Base-by-base conservation (phyloP, 64 coral and sea anemone species). In the Dendrophyllia cribrosa region DNA sequence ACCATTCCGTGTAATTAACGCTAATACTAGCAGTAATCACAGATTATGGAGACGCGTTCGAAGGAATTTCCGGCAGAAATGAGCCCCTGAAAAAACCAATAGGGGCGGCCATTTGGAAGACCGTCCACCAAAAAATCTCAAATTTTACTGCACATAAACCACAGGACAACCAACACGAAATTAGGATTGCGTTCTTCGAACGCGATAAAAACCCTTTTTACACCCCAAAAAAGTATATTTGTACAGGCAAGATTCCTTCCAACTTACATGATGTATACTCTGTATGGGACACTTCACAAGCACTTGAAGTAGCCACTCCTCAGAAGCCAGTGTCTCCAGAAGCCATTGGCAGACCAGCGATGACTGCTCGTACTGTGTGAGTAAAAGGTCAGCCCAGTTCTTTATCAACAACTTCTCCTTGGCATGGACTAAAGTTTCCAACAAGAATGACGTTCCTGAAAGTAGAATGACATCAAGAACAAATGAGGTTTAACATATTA, bases 371-470 rank as follows among this genome's bases (percentile, higher is more conserved):
- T 96, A 95, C 45, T 98, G 97, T 10, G 66, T 59, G 59, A 98
- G 78, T 51, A 98, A 63, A 25, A 98, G 25, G 14, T 98, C 97
- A 0, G 92, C 87, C 97, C 97, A 98, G 76, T 95, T 95, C 78
- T 98, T 98, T 15, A 98, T 77, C 13, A 95, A 69, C 9, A 93
- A 81, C 73, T 98, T 98, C 71, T 98, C 97, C 56, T 98, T 98
- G 3, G 97, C 92, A 68, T 98, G 97, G 51, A 98, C 90, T 24
- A 98, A 72, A 4, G 97, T 98, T 78, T 98, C 97, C 34, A 98
- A 66, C 17, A 99, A 74, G 47, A 99, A 99, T 34, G 97, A 99
- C 14, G 89, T 93, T 43, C 79, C 79, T 83, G 59, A 26, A 21
- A 26, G 20, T 24, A 3, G 14, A 56, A 55, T 44, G 70, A 72